Evolutionary conservation across 2,888 invertebrate species (phyloP), one percentile per base, ranked within the genome.

Genomic region (Erebia ligea): DNA sequence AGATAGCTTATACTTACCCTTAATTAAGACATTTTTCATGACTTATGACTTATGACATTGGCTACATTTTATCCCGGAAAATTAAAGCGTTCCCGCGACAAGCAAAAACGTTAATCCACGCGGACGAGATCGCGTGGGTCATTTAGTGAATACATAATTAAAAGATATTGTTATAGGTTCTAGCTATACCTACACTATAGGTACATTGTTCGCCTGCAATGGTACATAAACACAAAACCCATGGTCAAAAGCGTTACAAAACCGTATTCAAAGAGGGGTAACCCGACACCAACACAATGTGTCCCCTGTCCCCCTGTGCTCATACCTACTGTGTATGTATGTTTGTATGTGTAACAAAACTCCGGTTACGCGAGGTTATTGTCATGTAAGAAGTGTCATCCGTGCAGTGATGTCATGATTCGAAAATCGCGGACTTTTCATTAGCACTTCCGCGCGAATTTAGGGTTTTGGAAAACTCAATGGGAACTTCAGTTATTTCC

Each of bases 211-310:
- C 2, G 8, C 17, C 9, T 54, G 19, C 10, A 52, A 1, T 17
- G 19, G 17, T 19, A 62, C 45, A 48, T 21, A 48, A 61, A 19
- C 45, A 62, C 13, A 62, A 62, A 48, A 48, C 1, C 62, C 48
- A 48, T 15, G 62, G 48, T 62, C 62, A 62, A 62, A 21, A 21
- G 45, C 62, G 48, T 62, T 45, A 62, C 62, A 48, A 59, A 59
- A 42, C 56, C 21, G 13, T 25, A 57, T 57, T 57, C 56, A 59
- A 21, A 19, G 62, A 58, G 42, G 40, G 21, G 61, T 48, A 62
- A 62, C 62, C 2, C 21, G 62, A 62, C 48, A 62, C 48, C 48
- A 11, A 19, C 21, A 45, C 62, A 62, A 62, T 45, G 17, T 61
- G 62, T 62, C 62, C 45, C 11, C 45, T 48, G 61, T 61, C 19